These are phyloP conservation scores for Anadara kagoshimensis DNA, from an alignment of 1,140 invertebrate genomes.

Conservation along the genomic window DNA sequence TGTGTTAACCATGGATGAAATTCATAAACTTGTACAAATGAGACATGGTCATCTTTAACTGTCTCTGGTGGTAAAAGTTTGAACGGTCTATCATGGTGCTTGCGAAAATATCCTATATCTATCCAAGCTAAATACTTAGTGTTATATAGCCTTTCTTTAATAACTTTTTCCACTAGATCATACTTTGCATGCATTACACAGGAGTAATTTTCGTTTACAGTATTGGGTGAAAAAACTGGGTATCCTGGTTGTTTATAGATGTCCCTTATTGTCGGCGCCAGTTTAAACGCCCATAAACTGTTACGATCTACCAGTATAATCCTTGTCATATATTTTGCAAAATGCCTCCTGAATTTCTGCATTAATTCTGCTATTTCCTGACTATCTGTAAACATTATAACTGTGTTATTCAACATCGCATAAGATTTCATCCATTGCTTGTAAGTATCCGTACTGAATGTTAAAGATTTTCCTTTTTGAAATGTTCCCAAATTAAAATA, in stretches of 20 bases:
- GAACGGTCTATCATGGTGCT: constrained; percentile 44
- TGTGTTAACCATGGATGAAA: constrained; percentile 35
- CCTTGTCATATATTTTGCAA: constrained; percentile 47
- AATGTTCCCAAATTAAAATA: constrained; percentile 59
- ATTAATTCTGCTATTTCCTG: constrained; percentile 37
- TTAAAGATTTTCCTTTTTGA: constrained; percentile 39
- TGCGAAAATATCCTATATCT: constrained; percentile 61
- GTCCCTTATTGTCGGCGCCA: constrained; percentile 39
- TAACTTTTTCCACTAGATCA: constrained; percentile 53
- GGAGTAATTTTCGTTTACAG: constrained; percentile 56
- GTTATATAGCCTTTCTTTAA: constrained; percentile 45
- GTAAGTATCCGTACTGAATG: constrained; percentile 48
- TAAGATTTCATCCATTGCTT: constrained; percentile 57
- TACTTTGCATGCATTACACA: constrained; percentile 67
- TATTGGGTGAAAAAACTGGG: constrained; percentile 62
- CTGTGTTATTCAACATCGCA: constrained; percentile 49
- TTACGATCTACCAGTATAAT: constrained; percentile 46
- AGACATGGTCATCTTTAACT: constrained; percentile 57
- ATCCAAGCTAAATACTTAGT: constrained; percentile 65
- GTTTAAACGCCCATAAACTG: constrained; percentile 58
- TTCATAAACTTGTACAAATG: constrained; percentile 53
- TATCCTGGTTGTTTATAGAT: constrained; percentile 57
- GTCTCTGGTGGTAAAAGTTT: constrained; percentile 52
- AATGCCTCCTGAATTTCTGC: constrained; percentile 26
- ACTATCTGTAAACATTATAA: constrained; percentile 57